Percentiles rank a stretch among this genome's conserved stretches.
These are phyloP conservation scores for Nemurella pictetii DNA, from an alignment of 2,888 invertebrate genomes.

Conservation along the genomic window DNA sequence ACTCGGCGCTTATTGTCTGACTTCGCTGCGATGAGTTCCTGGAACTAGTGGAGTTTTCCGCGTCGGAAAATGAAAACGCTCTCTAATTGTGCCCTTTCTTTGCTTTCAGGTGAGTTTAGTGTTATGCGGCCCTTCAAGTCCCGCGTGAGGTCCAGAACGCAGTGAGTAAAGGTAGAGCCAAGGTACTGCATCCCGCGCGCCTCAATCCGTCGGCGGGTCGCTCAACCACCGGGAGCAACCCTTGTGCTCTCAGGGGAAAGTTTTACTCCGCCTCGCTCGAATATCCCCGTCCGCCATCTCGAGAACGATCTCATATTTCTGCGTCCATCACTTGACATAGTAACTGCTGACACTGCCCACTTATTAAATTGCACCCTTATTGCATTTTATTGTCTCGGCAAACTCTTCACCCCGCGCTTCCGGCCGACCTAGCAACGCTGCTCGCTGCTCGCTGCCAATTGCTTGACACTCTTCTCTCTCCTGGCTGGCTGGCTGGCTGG, in stretches of 20 bases:
- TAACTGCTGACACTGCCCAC: not conserved
- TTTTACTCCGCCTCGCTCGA: not conserved
- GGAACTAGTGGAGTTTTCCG: too few relatives aligned
- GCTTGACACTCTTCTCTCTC: not conserved
- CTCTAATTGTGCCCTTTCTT: not conserved
- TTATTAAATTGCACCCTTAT: not conserved
- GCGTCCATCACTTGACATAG: not conserved
- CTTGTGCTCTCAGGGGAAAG: not conserved
- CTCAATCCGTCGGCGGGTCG: not conserved
- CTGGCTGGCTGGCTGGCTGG: slow-evolving; percentile 12
- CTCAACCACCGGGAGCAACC: not conserved
- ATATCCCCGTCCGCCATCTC: not conserved
- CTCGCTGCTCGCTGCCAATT: not conserved
- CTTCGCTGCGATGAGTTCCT: not conserved
- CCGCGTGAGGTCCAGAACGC: not conserved
- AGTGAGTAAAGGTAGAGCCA: not conserved
- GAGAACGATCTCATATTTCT: not conserved
- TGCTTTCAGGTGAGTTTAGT: not conserved
- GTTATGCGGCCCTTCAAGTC: not conserved
- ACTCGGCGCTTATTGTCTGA: not conserved
- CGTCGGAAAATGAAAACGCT: not conserved
- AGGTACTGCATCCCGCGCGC: not conserved
- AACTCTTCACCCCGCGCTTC: not conserved
- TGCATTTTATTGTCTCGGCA: not conserved
- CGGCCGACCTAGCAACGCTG: not conserved